Base-by-base conservation (phyloP, 2,113 vertebrate genomes). In the Alethe castanea region DNA sequence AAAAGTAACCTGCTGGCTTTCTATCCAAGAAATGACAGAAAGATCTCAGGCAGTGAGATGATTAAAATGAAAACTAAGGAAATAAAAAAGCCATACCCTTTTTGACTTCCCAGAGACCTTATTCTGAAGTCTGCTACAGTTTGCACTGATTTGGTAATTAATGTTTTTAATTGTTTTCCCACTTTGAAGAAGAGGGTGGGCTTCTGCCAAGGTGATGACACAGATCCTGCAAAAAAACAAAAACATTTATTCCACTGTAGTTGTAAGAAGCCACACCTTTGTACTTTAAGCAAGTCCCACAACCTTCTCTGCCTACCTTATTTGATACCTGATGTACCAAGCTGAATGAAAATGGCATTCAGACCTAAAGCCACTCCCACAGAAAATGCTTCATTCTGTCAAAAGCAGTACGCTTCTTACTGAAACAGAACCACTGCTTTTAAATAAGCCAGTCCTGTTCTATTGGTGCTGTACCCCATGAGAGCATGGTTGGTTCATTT, bases 31-130 rank as follows among this genome's bases (percentile, higher is more conserved):
- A 89, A 69, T 12, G 47, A 52, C 16, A 71, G 57, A 26, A 64
- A 35, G 12, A 44, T 73, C 42, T 71, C 6, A 18, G 31, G 35
- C n/a, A 56, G 1, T 20, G 42, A 81, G 36, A 77, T 48, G 16
- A 47, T 17, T 22, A 81, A 74, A 50, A 62, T 19, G 3, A 69
- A 38, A 86, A 36, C 5, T 38, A 74, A 64, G 2, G 14, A 45
- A 59, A 81, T 33, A 5, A 71, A 52, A 92, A 76, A 85, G 33
- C 86, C 96, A 81, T 98, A 99, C 99, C 98, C 99, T 97, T 96
- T 99, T 99, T 70, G 99, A 99, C 81, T 99, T 99, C 70, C 99
- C 99, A 54, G 99, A 99, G 24, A 99, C 99, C 96, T 99, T 99
- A 97, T 99, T 99, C 85, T 99, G 98, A 62, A 99, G 98, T 48